Evolutionary conservation across 2,797 vertebrate genomes (phyloP).

Genomic region (Sebastes oblongus): DNA sequence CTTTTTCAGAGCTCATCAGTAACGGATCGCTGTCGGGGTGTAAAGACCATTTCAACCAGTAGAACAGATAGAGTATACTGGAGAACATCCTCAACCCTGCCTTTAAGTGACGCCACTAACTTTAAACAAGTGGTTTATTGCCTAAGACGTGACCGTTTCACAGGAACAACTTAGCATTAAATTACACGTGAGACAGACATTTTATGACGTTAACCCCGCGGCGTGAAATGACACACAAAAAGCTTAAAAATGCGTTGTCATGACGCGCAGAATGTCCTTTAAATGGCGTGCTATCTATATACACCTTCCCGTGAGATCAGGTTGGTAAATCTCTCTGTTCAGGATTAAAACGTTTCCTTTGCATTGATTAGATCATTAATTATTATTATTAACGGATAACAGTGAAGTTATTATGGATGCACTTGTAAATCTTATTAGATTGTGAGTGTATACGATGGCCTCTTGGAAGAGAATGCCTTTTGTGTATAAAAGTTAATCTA

Average conservation of each 20-base stretch:
- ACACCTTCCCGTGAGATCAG: background rate
- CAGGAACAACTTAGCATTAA: too few relatives aligned
- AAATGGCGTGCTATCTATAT: background rate
- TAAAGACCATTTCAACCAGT: too few relatives aligned
- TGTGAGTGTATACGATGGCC: conserved; percentile 56
- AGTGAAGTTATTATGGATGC: background rate
- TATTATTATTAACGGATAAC: background rate
- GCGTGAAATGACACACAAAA: too few relatives aligned
- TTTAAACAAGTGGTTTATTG: background rate
- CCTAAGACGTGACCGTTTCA: background rate
- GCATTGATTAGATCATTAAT: conserved; percentile 17
- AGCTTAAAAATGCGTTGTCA: too few relatives aligned
- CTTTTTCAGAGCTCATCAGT: too few relatives aligned
- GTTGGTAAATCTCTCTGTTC: background rate
- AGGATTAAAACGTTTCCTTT: conserved; percentile 5
- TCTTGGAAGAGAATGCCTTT: conserved; percentile 56
- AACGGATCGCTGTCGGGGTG: too few relatives aligned
- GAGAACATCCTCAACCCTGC: too few relatives aligned
- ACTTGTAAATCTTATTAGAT: conserved; percentile 69
- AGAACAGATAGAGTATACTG: too few relatives aligned
- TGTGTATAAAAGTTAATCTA: conserved; percentile 80
- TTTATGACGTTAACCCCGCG: too few relatives aligned
- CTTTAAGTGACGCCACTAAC: too few relatives aligned
- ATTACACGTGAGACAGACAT: too few relatives aligned
- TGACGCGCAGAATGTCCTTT: background rate